Conservation (phyloP, 2,797 vertebrate species). For the Sternotherus odoratus region DNA sequence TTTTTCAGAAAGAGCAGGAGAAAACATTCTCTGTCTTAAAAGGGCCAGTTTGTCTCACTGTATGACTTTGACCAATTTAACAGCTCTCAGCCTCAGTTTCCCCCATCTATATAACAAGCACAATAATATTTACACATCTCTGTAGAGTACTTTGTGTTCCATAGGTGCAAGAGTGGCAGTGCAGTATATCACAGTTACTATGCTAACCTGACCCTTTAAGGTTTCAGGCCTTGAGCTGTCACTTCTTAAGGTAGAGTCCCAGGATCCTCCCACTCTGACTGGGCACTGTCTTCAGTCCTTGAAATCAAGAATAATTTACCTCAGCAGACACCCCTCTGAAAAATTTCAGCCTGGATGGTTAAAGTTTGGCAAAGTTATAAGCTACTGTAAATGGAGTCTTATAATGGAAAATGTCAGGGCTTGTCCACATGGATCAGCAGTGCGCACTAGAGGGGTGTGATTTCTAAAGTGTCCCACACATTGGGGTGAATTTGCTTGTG, state of each 20-base stretch:
- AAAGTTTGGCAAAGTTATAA: background rate
- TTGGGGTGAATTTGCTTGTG: too few relatives aligned
- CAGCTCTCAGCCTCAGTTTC: background rate
- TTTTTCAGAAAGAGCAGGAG: background rate
- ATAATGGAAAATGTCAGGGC: too few relatives aligned
- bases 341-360: background rate
- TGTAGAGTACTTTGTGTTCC: background rate
- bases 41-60: background rate
- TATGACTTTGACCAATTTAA: background rate
- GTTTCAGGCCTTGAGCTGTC: background rate
- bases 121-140: background rate
- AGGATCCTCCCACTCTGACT: background rate
- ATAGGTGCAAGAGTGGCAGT: background rate
- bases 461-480: too few relatives aligned
- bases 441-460: too few relatives aligned
- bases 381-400: background rate
- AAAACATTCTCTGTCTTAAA: background rate
- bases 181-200: background rate
- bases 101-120: rapidly evolving
- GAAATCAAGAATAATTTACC: background rate
- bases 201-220: background rate
- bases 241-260: background rate
- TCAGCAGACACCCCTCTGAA: background rate
- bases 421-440: too few relatives aligned
- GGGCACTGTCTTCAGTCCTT: background rate